These are phyloP conservation scores for Neoscelio sp. DNA, from an alignment of 2,888 invertebrate genomes.

Conservation along the genomic window DNA sequence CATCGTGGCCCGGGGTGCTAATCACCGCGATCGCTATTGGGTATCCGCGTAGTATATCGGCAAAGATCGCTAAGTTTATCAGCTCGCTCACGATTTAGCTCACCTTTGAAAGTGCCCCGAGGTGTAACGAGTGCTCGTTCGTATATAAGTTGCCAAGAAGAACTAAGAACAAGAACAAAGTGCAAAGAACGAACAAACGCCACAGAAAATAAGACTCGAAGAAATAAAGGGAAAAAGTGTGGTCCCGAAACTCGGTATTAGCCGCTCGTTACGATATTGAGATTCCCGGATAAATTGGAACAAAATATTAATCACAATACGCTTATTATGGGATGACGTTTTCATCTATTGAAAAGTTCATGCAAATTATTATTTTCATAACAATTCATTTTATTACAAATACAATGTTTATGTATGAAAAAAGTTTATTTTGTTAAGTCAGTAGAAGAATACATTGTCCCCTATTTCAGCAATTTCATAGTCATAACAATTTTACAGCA, in stretches of 20 bases:
- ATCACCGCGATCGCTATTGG: constrained; percentile 42
- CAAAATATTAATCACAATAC: too few relatives aligned
- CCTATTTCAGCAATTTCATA: too few relatives aligned
- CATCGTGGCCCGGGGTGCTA: constrained; percentile 37
- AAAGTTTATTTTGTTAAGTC: too few relatives aligned
- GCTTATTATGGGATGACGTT: too few relatives aligned
- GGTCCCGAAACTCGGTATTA: constrained; percentile 19
- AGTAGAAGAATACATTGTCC: too few relatives aligned
- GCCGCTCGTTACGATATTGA: constrained; percentile 46
- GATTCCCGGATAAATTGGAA: constrained; percentile 26
- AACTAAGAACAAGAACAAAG: constrained; percentile 56
- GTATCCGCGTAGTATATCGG: constrained; percentile 59
- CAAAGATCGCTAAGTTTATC: constrained; percentile 62
- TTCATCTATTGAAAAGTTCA: too few relatives aligned
- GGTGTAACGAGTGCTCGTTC: constrained; percentile 59
- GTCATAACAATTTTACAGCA: too few relatives aligned
- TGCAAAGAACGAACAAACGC: constrained; percentile 46
- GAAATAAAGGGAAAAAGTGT: constrained; percentile 24
- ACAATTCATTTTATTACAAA: too few relatives aligned
- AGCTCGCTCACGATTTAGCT: constrained; percentile 57
- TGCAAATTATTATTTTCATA: too few relatives aligned
- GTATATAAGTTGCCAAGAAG: constrained; percentile 61
- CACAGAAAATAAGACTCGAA: constrained; percentile 38
- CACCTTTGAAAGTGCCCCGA: constrained; percentile 63
- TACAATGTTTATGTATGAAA: too few relatives aligned